Conservation (phyloP, 2,888 invertebrate genomes). For the Mythimna ferrago region DNA sequence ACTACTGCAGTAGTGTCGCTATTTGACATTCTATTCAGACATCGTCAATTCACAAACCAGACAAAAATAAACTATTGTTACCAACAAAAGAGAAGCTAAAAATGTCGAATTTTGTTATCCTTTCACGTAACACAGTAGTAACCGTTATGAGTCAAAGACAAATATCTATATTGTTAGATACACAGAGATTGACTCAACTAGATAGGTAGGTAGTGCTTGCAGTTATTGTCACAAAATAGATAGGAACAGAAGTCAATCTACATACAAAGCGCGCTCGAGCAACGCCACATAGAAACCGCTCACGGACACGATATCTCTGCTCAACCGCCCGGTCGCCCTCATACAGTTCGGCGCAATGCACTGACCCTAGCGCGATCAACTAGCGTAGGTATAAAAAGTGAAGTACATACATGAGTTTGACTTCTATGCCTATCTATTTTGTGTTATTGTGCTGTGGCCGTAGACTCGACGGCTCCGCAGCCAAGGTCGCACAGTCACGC, state of each 20-base stretch:
- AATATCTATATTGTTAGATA: constrained; percentile 49
- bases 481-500: constrained; percentile 65
- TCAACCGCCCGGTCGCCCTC: no score
- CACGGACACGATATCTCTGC: no score
- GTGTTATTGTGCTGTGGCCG: constrained; percentile 26
- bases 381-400: no score
- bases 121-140: constrained; percentile 32
- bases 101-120: constrained; percentile 6
- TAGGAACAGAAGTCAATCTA: no score
- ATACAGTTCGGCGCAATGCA: no score
- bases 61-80: constrained; percentile 8
- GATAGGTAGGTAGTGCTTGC: constrained; percentile 45
- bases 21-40: constrained; percentile 7
- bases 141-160: constrained; percentile 36
- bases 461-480: constrained; percentile 60
- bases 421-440: no score
- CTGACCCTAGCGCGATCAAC: no score
- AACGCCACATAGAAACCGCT: no score
- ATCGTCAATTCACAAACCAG: background rate
- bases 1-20: constrained; percentile 9
- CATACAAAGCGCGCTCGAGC: no score
- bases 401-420: no score
- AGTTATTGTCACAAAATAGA: constrained; percentile 6
- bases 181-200: constrained; percentile 48
- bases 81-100: background rate